Evolutionary conservation across 2,888 invertebrate species (phyloP).

Genomic region (Seira sanloemensis): DNA sequence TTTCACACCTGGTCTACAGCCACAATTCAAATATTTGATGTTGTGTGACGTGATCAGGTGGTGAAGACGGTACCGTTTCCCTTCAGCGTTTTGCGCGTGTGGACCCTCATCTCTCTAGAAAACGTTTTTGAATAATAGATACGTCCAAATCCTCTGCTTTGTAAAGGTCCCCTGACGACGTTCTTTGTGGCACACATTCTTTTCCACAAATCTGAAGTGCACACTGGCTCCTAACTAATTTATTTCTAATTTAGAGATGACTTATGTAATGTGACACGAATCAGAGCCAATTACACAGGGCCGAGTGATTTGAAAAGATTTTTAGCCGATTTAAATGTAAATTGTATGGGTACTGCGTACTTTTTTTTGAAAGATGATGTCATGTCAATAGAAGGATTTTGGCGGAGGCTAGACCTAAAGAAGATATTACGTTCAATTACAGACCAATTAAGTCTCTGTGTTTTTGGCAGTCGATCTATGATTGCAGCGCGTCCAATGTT

Average conservation of each 20-base stretch:
- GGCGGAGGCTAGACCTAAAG: not conserved
- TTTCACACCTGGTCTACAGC: not conserved
- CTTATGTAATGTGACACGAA: conserved; percentile 9
- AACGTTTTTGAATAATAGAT: too few species aligned
- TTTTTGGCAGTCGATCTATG: not conserved
- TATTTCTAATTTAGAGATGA: not conserved
- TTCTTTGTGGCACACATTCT: too few species aligned
- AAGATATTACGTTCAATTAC: conserved; percentile 12
- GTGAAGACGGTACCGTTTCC: not conserved
- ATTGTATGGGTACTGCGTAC: not conserved
- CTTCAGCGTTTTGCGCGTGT: not conserved
- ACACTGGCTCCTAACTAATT: not conserved
- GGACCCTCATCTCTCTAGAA: too few species aligned
- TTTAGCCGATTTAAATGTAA: not conserved
- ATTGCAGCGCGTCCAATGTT: too few species aligned
- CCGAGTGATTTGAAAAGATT: not conserved
- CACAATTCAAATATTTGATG: not conserved
- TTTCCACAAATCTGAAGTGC: too few species aligned
- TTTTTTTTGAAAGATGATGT: not conserved
- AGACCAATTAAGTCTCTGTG: conserved; percentile 15
- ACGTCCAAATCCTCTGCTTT: not conserved
- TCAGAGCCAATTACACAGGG: not conserved
- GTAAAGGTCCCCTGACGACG: not conserved
- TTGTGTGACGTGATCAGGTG: not conserved
- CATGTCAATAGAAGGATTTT: not conserved